Conservation (phyloP, 2,113 vertebrate species). For the Myanophis thanlyinensis region DNA sequence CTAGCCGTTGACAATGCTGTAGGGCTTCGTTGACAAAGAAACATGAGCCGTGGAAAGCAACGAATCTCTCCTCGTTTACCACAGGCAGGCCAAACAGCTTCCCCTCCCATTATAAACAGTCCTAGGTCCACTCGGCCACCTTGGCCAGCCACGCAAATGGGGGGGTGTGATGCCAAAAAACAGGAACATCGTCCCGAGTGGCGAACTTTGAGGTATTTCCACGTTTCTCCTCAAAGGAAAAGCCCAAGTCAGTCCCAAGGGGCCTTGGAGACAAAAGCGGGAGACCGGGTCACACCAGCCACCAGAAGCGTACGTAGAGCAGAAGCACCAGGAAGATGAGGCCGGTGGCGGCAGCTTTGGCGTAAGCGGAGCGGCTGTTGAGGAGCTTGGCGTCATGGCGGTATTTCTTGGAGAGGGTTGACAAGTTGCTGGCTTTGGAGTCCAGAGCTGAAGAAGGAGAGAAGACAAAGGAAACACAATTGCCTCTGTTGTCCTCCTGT, state of each 20-base stretch:
- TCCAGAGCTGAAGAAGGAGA: conserved; percentile 28
- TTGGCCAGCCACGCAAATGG: neutral
- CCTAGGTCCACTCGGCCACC: neutral
- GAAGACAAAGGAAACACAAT: neutral
- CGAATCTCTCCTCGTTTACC: neutral
- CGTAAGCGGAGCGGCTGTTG: conserved; percentile 31
- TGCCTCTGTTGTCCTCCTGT: neutral
- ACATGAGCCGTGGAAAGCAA: neutral
- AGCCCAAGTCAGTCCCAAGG: neutral
- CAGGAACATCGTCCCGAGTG: neutral
- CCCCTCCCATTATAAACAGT: neutral
- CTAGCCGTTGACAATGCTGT: neutral
- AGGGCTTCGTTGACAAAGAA: neutral
- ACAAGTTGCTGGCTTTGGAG: conserved; percentile 41
- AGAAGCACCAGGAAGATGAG: conserved; percentile 26
- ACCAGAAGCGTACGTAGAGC: conserved; percentile 46
- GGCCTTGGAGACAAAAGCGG: neutral
- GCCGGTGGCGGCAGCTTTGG: conserved; percentile 25
- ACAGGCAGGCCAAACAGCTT: neutral
- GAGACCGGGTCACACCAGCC: conserved; percentile 18
- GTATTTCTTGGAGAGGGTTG: conserved; percentile 43
- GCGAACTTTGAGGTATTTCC: neutral
- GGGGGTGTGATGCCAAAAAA: neutral
- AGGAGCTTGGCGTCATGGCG: conserved; percentile 36
- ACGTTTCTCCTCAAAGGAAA: neutral